A percentile compares a stretch with the other conserved stretches of the same genome.
Evolutionary conservation across 2,797 vertebrate species (phyloP).

Genomic region (Pempheris klunzingeri): DNA sequence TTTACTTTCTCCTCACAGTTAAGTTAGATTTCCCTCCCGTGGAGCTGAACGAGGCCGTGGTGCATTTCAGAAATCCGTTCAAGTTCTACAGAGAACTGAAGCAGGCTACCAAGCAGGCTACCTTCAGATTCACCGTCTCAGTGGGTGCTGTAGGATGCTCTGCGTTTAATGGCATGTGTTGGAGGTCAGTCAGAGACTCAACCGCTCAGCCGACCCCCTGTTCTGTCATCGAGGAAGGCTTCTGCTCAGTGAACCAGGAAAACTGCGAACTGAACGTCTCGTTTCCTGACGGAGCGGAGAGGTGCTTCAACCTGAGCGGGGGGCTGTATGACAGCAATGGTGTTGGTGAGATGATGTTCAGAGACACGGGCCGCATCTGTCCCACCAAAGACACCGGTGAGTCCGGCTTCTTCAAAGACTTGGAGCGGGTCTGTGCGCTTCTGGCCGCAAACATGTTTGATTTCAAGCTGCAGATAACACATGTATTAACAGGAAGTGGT

Average conservation of each 20-base stretch:
- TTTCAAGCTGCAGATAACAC: no score
- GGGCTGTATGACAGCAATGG: rapidly evolving
- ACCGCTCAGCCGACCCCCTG: no score
- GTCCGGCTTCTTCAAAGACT: background rate
- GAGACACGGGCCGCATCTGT: rapidly evolving
- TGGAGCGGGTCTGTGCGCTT: no score
- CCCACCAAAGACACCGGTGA: rapidly evolving
- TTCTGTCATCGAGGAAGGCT: no score
- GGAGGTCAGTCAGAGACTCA: background rate
- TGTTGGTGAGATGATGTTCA: rapidly evolving
- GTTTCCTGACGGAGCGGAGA: rapidly evolving
- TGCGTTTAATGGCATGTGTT: background rate
- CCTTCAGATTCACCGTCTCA: rapidly evolving
- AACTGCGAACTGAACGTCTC: rapidly evolving
- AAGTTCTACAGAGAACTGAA: slow-evolving; percentile 53
- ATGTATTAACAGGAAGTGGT: no score
- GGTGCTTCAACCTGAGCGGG: slow-evolving; percentile 60
- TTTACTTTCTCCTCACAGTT: slow-evolving; percentile 57
- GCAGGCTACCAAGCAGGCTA: rapidly evolving
- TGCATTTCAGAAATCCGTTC: slow-evolving; percentile 73
- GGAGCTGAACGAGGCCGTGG: rapidly evolving
- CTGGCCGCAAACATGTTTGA: no score
- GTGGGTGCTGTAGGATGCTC: background rate
- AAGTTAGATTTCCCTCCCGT: slow-evolving; percentile 69
- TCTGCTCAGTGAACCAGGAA: rapidly evolving